Percentiles rank a stretch among this genome's conserved stretches.
These are phyloP conservation scores for Pleuronectes platessa DNA, from an alignment of 2,113 vertebrate genomes.

Conservation along the genomic window DNA sequence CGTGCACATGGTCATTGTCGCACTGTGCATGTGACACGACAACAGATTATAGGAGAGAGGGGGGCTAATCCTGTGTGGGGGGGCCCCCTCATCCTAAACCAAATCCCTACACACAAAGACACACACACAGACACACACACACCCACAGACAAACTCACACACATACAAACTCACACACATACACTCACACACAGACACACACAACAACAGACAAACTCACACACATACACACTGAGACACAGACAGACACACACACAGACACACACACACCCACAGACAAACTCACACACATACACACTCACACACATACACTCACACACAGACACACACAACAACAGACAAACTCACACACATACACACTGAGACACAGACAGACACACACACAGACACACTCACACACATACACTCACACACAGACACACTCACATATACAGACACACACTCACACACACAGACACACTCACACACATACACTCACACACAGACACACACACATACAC, in stretches of 20 bases:
- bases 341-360: not conserved
- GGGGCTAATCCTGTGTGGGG: slow-evolving; percentile 1
- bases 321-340: not conserved
- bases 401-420: not conserved
- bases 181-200: not conserved
- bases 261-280: not conserved
- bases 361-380: not conserved
- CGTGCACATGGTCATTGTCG: not conserved
- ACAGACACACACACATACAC: not conserved
- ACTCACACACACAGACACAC: not conserved
- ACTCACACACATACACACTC: not conserved
- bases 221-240: not conserved
- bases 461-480: not conserved
- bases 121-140: not conserved
- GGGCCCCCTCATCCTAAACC: not conserved
- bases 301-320: not conserved
- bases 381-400: not conserved
- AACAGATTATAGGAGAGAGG: not conserved
- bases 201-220: not conserved
- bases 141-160: not conserved
- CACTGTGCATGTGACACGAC: slow-evolving; percentile 8
- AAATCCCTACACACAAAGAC: not conserved
- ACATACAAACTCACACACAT: not conserved
- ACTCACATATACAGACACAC: not conserved
- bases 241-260: not conserved